These are phyloP conservation scores for Nineta flava DNA, from an alignment of 2,888 invertebrate genomes.

Conservation along the genomic window DNA sequence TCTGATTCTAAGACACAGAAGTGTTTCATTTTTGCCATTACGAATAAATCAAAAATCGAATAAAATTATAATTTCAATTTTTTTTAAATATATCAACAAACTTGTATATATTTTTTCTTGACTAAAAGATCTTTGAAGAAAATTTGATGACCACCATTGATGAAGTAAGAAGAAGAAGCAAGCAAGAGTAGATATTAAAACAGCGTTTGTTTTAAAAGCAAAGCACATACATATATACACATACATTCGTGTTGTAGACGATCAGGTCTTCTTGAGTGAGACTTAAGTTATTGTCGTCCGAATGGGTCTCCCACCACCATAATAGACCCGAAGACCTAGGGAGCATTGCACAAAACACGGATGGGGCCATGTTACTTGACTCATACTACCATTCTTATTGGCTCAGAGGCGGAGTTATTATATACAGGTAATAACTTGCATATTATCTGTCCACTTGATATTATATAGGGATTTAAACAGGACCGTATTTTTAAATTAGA, in stretches of 20 bases:
- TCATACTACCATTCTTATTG: background rate
- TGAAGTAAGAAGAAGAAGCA: too few relatives aligned
- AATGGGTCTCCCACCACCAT: background rate
- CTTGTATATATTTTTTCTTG: too few relatives aligned
- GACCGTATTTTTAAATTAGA: conserved; percentile 10
- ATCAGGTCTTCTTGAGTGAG: background rate
- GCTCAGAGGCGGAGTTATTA: conserved; percentile 1
- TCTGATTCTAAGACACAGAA: too few relatives aligned
- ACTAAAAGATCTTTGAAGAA: too few relatives aligned
- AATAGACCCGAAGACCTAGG: background rate
- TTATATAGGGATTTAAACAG: conserved; percentile 5
- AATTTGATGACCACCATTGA: too few relatives aligned
- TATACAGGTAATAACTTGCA: conserved; percentile 4
- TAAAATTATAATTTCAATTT: too few relatives aligned
- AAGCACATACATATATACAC: too few relatives aligned
- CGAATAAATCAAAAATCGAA: too few relatives aligned
- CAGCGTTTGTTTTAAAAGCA: too few relatives aligned
- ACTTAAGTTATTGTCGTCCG: background rate
- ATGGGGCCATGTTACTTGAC: background rate
- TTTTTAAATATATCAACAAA: too few relatives aligned
- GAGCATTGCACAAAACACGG: background rate
- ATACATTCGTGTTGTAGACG: background rate
- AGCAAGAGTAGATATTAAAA: too few relatives aligned
- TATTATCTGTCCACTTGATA: conserved; percentile 6
- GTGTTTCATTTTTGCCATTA: too few relatives aligned